These are phyloP conservation scores for Phyllopteryx taeniolatus DNA, from an alignment of 2,113 vertebrate genomes.

Conservation along the genomic window DNA sequence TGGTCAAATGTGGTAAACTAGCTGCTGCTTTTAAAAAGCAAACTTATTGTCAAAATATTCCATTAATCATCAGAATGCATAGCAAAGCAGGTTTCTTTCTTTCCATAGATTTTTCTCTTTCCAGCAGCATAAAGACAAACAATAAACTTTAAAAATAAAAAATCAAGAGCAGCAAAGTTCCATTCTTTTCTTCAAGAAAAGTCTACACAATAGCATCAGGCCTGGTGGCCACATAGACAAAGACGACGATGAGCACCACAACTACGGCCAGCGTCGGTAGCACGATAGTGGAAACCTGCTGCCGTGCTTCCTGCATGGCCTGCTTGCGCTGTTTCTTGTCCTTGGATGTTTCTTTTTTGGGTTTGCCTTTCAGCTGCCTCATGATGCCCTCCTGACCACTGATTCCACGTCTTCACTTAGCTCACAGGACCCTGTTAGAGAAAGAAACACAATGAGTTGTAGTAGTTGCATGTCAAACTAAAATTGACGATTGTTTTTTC, in stretches of 20 bases:
- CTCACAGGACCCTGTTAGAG: slow-evolving; percentile 31
- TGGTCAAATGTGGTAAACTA: slow-evolving; percentile 16
- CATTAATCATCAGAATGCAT: too few relatives aligned
- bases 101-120: background rate
- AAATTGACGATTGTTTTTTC: background rate
- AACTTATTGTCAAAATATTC: background rate
- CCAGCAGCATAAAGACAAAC: background rate
- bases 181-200: background rate
- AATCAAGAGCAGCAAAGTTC: background rate
- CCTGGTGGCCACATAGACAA: slow-evolving; percentile 93
- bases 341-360: slow-evolving; percentile 93
- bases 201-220: slow-evolving; percentile 79
- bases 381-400: slow-evolving; percentile 66
- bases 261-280: slow-evolving; percentile 86
- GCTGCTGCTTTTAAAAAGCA: background rate
- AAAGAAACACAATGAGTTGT: background rate
- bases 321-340: slow-evolving; percentile 97
- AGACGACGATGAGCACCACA: slow-evolving; percentile 88
- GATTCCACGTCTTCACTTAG: background rate
- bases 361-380: slow-evolving; percentile 97
- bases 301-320: slow-evolving; percentile 95
- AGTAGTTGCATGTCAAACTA: background rate
- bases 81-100: background rate
- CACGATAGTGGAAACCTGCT: slow-evolving; percentile 89
- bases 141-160: background rate